Base-by-base conservation (phyloP, 2,113 vertebrate genomes). In the Ranitomeya variabilis region DNA sequence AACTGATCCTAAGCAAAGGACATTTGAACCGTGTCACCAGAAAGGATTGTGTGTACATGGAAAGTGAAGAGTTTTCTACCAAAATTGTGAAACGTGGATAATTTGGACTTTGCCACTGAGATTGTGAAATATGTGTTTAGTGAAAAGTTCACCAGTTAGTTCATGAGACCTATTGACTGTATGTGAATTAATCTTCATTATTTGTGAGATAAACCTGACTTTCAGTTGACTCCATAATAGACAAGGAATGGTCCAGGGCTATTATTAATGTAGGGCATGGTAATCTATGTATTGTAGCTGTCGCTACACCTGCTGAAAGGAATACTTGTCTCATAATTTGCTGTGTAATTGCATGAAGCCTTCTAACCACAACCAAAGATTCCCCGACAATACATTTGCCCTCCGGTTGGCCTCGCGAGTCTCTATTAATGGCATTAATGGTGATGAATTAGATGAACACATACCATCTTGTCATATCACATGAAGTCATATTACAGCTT, bases 401-500 rank as follows among this genome's bases (percentile, higher is more conserved):
- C 62, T 23, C 19, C 16, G 0, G 64, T 16, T 5, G 9, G 51
- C 81, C 60, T 26, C 45, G n/a, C 1, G 4, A 54, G 64, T n/a
- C 62, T 37, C 7, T 31, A 45, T 64, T 69, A 23, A 66, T 83
- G 52, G 15, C 31, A 83, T 52, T 69, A 83, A 54, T 83, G 14
- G 81, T 54, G n/a, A 31, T 23, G 64, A 66, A 64, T 83, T 64
- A 69, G 37, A 26, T 55, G 60, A 54, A 64, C 60, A 55, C 31
- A 31, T 3, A 62, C 26, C 15, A 54, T 69, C 60, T 67, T 80
- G 86, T 80, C 86, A 69, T 64, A 78, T 69, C 14, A 37, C 37
- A 69, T 31, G 60, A 80, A 54, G n/a, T 66, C 60, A 80, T 87
- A 69, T 57, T 55, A 87, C 15, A 79, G 51, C n/a, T 80, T 21